Evolutionary conservation across 2,113 vertebrate species (phyloP), one percentile per base, ranked within the genome.

Genomic region (Tragelaphus imberbis): DNA sequence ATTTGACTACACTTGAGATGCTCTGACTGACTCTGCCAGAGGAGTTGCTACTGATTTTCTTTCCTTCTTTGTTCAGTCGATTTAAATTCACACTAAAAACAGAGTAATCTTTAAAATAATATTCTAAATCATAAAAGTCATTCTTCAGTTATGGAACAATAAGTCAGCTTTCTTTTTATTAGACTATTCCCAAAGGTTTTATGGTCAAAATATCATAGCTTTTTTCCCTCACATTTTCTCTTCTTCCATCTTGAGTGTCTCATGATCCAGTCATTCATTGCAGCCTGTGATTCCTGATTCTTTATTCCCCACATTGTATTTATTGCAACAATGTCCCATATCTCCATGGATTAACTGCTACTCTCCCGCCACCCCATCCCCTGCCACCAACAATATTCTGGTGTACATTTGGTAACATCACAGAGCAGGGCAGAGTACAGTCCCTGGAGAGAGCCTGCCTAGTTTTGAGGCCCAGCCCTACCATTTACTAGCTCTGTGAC

Each of bases 161-260:
- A 95, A 94, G 65, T 81, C 90, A 86, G 33, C 33, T 61, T 92
- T 91, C 59, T 55, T 91, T 97, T 95, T 96, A 92, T 96, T 95
- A 49, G 56, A 84, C 91, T 94, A 49, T 92, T 95, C 21, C 40
- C 85, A 49, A 92, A 36, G 28, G 21, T 47, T 85, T 94, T 84
- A 88, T 90, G 63, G 92, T 88, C 33, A 80, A 84, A 95, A 84
- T 88, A 58, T 88, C 81, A 61, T 28, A 81, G 51, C 28, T 84
- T 56, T 97, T 92, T 79, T 3, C 19, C 30, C n/a, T n/a, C 33
- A 80, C 36, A 10, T 80, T 96, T 97, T 92, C 55, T 95, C 44
- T 93, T 90, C 44, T 93, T 90, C 44, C 28, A 23, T 68, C 61
- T 36, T 53, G n/a, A 85, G 36, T 61, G 16, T 79, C 85, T 84